Percentiles rank a stretch among this genome's conserved stretches.
Evolutionary conservation across 1,140 invertebrate genomes (phyloP).

Genomic region (Choristoneura fumiferana): DNA sequence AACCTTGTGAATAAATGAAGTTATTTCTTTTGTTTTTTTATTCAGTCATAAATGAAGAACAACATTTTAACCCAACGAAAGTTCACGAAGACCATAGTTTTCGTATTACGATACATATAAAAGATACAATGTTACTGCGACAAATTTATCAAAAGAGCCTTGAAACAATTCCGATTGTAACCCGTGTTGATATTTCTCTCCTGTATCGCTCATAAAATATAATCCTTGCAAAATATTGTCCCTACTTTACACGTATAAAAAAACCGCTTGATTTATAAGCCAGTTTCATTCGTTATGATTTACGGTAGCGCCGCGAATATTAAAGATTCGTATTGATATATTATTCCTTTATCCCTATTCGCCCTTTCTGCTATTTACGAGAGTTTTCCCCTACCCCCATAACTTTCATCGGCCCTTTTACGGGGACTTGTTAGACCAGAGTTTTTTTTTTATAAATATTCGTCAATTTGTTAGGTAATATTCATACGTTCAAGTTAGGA

Average conservation of each 20-base stretch:
- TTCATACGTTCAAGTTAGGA: constrained; percentile 3
- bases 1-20: no score
- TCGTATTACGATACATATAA: no score
- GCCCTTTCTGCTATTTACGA: constrained; percentile 73
- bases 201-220: background rate
- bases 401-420: constrained; percentile 73
- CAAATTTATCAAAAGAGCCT: no score
- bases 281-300: constrained; percentile 74
- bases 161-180: background rate
- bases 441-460: constrained; percentile 17
- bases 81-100: no score
- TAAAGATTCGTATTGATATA: constrained; percentile 78
- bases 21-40: no score
- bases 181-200: background rate
- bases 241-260: constrained; percentile 25
- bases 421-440: constrained; percentile 64
- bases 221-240: constrained; percentile 11
- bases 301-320: constrained; percentile 71
- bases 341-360: constrained; percentile 76
- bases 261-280: constrained; percentile 63
- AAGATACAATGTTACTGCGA: no score
- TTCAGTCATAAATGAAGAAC: no score
- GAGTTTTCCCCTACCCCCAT: constrained; percentile 65
- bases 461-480: constrained; percentile 12
- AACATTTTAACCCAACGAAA: no score